Conservation (phyloP, 2,113 vertebrate species). For the Pipra filicauda region DNA sequence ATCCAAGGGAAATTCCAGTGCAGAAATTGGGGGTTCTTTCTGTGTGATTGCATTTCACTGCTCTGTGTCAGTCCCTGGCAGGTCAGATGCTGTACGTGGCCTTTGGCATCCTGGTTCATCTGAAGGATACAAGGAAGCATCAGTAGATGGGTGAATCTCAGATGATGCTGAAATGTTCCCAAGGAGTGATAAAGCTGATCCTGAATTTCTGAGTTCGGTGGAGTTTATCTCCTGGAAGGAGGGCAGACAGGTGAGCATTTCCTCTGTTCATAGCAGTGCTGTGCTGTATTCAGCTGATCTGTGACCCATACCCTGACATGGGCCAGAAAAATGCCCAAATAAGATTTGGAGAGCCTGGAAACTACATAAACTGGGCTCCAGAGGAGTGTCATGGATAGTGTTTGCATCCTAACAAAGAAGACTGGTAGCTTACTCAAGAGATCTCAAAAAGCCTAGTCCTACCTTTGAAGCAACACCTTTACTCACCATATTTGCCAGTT, state of each 20-base stretch:
- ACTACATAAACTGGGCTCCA: not conserved
- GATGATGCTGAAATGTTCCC: not conserved
- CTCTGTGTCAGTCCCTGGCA: not conserved
- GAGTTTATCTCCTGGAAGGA: not conserved
- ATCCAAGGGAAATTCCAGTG: not conserved
- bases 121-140: not conserved
- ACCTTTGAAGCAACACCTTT: not conserved
- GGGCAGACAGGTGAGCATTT: not conserved
- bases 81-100: not conserved
- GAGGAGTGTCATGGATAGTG: not conserved
- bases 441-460: not conserved
- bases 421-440: not conserved
- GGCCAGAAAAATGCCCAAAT: not conserved
- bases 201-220: not conserved
- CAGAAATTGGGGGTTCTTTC: not conserved
- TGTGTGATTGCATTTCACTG: fast-evolving
- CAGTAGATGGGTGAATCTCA: not conserved
- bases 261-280: not conserved
- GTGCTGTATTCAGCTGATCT: not conserved
- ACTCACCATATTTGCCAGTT: not conserved
- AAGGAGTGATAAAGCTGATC: not conserved
- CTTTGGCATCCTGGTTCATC: not conserved
- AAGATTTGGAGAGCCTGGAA: not conserved
- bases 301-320: fast-evolving
- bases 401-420: not conserved